Evolutionary conservation across 2,797 vertebrate species (phyloP).

Genomic region (Merluccius polli): DNA sequence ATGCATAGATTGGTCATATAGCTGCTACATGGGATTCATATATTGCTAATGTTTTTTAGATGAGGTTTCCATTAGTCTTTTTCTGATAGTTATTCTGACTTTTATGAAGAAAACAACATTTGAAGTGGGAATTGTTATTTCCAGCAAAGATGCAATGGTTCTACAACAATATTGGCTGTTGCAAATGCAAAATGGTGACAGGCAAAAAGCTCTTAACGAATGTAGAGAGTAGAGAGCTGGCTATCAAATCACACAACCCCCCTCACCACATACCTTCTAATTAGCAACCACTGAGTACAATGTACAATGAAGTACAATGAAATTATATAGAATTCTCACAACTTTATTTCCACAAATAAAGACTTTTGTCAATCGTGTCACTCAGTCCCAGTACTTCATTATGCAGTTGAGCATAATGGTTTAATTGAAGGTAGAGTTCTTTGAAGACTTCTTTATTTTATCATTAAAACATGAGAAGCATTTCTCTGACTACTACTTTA

Average conservation of each 20-base stretch:
- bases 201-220: background rate
- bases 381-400: background rate
- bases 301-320: background rate
- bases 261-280: background rate
- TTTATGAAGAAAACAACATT: background rate
- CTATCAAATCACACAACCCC: background rate
- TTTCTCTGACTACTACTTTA: background rate
- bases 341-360: background rate
- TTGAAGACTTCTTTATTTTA: background rate
- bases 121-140: background rate
- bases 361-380: background rate
- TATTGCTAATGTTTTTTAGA: background rate
- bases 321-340: background rate
- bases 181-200: conserved; percentile 1
- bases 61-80: background rate
- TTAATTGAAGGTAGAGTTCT: background rate
- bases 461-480: background rate
- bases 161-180: background rate
- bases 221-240: background rate
- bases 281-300: background rate
- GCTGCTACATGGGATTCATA: too few relatives aligned
- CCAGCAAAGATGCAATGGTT: background rate
- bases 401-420: background rate
- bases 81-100: background rate
- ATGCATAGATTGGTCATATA: too few relatives aligned